These are phyloP conservation scores for Uria lomvia DNA, from an alignment of 2,113 vertebrate genomes.

Conservation along the genomic window DNA sequence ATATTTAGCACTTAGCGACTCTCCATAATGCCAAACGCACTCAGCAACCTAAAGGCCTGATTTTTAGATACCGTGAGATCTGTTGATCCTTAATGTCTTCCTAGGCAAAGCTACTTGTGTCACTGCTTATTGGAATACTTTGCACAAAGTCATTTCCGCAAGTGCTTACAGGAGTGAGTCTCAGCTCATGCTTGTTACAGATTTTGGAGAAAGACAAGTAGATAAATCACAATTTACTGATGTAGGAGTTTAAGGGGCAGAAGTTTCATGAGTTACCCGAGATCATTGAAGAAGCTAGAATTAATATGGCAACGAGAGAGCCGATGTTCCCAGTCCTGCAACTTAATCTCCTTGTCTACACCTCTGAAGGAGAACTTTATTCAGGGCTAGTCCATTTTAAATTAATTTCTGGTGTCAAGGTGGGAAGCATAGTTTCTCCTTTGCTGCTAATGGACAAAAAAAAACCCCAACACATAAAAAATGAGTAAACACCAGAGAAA, in stretches of 20 bases:
- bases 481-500: background rate
- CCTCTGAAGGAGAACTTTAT: background rate
- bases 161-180: background rate
- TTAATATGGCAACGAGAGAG: background rate
- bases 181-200: background rate
- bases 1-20: background rate
- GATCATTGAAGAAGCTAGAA: background rate
- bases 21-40: fast-evolving
- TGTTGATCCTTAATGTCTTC: background rate
- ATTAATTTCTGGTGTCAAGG: background rate
- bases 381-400: background rate
- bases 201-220: background rate
- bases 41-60: background rate
- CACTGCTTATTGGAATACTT: background rate
- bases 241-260: background rate
- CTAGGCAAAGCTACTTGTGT: background rate
- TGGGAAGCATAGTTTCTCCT: background rate
- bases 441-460: background rate
- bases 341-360: background rate
- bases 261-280: background rate
- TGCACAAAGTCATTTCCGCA: background rate
- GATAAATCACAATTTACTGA: background rate
- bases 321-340: background rate
- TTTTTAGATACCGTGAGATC: background rate
- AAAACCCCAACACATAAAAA: fast-evolving